Evolutionary conservation across 2,113 vertebrate genomes (phyloP), one percentile per base, ranked within the genome.

Genomic region (Oncorhynchus kisutch): DNA sequence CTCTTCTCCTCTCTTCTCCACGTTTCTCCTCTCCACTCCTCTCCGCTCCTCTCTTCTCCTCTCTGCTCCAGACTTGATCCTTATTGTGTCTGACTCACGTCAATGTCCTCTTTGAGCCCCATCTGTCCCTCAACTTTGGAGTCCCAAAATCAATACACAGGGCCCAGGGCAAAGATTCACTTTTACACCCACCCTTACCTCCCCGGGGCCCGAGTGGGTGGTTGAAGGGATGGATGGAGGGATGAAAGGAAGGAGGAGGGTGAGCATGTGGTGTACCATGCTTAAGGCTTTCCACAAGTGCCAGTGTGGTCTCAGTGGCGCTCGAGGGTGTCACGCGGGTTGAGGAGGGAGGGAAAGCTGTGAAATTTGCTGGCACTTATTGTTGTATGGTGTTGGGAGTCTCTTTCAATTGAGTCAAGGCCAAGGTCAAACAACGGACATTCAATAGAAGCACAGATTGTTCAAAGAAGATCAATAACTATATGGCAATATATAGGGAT

Each of bases 81-180:
- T 73, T n/a, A 73, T 73, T 18, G 60, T 27, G 13, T 5, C 5
- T 14, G 72, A 73, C 60, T 13, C 12, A 5, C 22, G 39, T 48
- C 72, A 65, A 29, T 48, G 60, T 73, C 60, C 60, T 49, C 60
- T 73, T 65, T 49, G 72, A 49, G 72, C 34, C 72, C 72, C 60
- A 73, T 73, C 72, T 73, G 59, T 65, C 66, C 20, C 60, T 66
- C 45, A 65, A 73, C 71, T 73, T 22, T 18, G 71, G 54, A 60
- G 29, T 18, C 9, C 51, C 13, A 29, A 39, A 62, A 73, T 64
- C 71, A 62, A 64, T 73, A 73, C 27, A n/a, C 29, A 5, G 4
- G 18, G 31, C 71, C 20, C 4, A 31, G 71, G 57, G 54, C 48
- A 18, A 71, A 64, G 57, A 29, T 59, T 65, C 3, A 57, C 72